Base-by-base conservation (phyloP, 2,797 vertebrate species). In the Anguilla megastoma region DNA sequence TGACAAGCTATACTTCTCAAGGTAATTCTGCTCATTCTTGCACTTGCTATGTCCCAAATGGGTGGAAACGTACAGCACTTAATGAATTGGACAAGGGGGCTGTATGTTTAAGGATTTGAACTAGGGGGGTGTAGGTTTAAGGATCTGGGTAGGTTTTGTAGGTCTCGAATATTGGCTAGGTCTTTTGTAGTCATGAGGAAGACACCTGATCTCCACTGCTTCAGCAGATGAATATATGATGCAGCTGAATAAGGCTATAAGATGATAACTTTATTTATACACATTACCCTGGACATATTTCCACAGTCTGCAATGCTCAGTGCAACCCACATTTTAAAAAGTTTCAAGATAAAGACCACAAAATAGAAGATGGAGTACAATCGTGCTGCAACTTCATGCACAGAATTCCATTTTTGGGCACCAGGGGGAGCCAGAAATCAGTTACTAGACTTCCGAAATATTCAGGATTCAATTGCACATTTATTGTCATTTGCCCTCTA, bases 371-470 rank as follows among this genome's bases (percentile, higher is more conserved):
- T 8, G 30, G 8, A 27, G 63, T 10, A 14, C 69, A 33, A 74
- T 74, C 27, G 12, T 36, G 69, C 30, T 33, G 69, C 27, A 14
- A 30, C 5, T 33, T 74, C 8, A 76, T 36, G 33, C 33, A 36
- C 69, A 2, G 69, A 18, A 10, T 54, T 87, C 27, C 58, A 85
- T 82, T 85, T 84, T 33, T n/a, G 24, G 30, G 45, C 66, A 85
- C 83, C 9, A 85, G 87, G 63, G 82, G 87, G 87, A 45, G 50
- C 82, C 45, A 86, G 2, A 52, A 27, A 63, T 86, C 87, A 88
- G 33, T 27, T 36, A 54, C 79, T 48, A 45, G 21, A 82, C 79
- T 50, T 50, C 8, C 6, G 9, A 82, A 82, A 36, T 27, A n/a
- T 82, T 21, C 7, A 82, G 6, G 45, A 82, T n/a, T 48, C 18